Evolutionary conservation across 2,888 invertebrate genomes (phyloP).

Genomic region (Geotrupes spiniger): DNA sequence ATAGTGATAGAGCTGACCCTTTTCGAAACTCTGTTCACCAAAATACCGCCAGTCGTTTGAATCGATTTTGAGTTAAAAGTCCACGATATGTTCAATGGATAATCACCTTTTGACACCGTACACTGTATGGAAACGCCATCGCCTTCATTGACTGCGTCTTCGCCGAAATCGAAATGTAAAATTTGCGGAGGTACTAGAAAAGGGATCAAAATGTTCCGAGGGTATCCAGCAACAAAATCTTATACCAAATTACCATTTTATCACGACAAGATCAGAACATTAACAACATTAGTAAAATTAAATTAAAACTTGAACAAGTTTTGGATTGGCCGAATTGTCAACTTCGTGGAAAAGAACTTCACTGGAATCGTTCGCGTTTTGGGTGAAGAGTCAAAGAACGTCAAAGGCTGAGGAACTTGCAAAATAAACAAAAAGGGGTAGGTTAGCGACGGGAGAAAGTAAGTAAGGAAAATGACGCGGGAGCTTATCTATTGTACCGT

Average conservation of each 20-base stretch:
- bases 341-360: too few relatives aligned
- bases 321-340: too few relatives aligned
- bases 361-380: slow-evolving; percentile 70
- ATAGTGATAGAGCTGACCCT: slow-evolving; percentile 55
- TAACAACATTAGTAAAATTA: too few relatives aligned
- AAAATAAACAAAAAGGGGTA: slow-evolving; percentile 7
- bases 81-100: slow-evolving; percentile 67
- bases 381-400: slow-evolving; percentile 65
- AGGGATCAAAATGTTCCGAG: slow-evolving; percentile 42
- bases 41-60: slow-evolving; percentile 26
- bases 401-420: slow-evolving; percentile 66
- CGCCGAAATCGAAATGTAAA: slow-evolving; percentile 69
- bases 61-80: slow-evolving; percentile 58
- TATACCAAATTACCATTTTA: too few relatives aligned
- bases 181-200: slow-evolving; percentile 69
- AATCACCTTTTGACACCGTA: slow-evolving; percentile 67
- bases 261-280: too few relatives aligned
- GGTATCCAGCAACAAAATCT: too few relatives aligned
- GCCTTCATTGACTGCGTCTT: slow-evolving; percentile 70
- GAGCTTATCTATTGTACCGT: slow-evolving; percentile 51
- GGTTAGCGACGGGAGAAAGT: slow-evolving; percentile 1
- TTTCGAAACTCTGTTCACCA: slow-evolving; percentile 24
- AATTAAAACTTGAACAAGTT: too few relatives aligned
- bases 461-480: background rate
- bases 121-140: slow-evolving; percentile 72